Percentiles rank a stretch among this genome's conserved stretches.
Conservation (phyloP, 2,888 invertebrate genomes). For the Platynereis dumerilii region DNA sequence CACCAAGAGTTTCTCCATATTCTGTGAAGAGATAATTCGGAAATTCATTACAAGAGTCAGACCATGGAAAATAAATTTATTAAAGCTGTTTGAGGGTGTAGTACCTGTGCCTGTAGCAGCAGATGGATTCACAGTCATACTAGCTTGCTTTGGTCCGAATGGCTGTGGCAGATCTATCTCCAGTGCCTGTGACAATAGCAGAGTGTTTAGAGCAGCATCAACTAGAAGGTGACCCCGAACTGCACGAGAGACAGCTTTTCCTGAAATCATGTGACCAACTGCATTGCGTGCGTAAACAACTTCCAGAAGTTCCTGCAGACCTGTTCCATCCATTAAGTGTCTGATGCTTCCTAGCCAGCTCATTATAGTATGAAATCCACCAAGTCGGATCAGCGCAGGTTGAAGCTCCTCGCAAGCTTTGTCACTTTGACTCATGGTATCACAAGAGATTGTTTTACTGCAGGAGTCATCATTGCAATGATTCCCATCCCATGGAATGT, state of each 20-base stretch:
- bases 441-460: not conserved
- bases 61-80: too few relatives aligned
- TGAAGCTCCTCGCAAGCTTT: conserved; percentile 25
- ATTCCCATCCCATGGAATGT: conserved; percentile 6
- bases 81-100: too few relatives aligned
- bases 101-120: too few relatives aligned
- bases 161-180: too few relatives aligned
- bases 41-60: too few relatives aligned
- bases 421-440: not conserved
- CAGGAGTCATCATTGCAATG: not conserved
- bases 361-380: conserved; percentile 41
- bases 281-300: conserved; percentile 41
- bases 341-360: conserved; percentile 45
- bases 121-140: too few relatives aligned
- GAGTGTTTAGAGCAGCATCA: not conserved
- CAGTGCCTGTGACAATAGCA: not conserved
- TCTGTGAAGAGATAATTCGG: too few relatives aligned
- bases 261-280: conserved; percentile 42
- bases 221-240: not conserved
- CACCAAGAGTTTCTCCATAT: too few relatives aligned
- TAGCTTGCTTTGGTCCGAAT: too few relatives aligned
- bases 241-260: conserved; percentile 35
- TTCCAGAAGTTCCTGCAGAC: conserved; percentile 41
- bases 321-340: conserved; percentile 38
- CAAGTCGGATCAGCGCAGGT: too few relatives aligned